Percentiles rank a stretch among this genome's conserved stretches.
phyloP scores from a whole-genome alignment of 1,140 invertebrate genomes.

The Drosophila lini region DNA sequence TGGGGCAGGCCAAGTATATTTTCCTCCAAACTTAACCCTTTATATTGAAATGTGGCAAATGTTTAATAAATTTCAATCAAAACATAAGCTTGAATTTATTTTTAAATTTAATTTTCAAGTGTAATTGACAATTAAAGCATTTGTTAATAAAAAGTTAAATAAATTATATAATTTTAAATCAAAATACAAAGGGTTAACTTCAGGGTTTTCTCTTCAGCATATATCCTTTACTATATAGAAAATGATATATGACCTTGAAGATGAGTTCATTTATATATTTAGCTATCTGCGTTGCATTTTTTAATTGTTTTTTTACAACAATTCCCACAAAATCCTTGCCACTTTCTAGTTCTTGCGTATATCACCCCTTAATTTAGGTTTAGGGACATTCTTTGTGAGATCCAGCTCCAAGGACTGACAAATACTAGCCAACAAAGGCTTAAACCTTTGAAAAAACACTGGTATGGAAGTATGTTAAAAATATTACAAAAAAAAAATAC shows the following conservation, averaged over 20 bases:
- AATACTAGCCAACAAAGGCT: slow-evolving; percentile 5
- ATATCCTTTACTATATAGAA: too few species aligned
- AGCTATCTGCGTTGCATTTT: background rate
- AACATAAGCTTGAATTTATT: background rate
- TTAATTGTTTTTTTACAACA: background rate
- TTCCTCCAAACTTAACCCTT: background rate
- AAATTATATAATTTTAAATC: background rate
- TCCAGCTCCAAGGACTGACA: slow-evolving; percentile 49
- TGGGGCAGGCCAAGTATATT: background rate
- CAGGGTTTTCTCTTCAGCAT: too few species aligned
- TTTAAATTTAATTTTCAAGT: background rate
- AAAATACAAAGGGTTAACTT: too few species aligned
- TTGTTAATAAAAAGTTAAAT: background rate
- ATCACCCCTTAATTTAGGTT: slow-evolving; percentile 20
- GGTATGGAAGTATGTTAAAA: background rate
- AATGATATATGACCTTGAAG: background rate
- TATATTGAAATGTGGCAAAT: background rate
- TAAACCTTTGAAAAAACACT: slow-evolving; percentile 4
- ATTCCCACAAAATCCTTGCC: background rate
- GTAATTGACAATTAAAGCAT: background rate
- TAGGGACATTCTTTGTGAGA: slow-evolving; percentile 57
- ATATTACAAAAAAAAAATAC: background rate
- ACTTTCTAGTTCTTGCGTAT: slow-evolving; percentile 5
- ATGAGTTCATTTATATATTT: background rate
- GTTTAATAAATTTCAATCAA: too few species aligned